A percentile compares a stretch with the other conserved stretches of the same genome.
phyloP scores from a whole-genome alignment of 2,888 invertebrate genomes.

The Limnephilus auricula region DNA sequence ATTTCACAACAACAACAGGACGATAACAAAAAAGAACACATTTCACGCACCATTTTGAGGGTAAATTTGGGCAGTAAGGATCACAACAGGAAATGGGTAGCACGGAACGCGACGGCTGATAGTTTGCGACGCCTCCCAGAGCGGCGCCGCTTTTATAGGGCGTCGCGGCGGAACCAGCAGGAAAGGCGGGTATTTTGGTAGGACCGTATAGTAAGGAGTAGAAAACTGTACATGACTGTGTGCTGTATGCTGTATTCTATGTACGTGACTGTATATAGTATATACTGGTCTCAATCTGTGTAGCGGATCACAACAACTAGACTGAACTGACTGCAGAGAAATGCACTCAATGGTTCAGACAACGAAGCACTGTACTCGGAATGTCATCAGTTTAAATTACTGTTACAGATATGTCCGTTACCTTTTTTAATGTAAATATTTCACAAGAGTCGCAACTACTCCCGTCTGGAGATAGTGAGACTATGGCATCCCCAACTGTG shows the following conservation, averaged over 20 bases:
- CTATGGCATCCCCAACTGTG: too few species aligned
- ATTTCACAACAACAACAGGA: neutral
- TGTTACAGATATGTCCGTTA: neutral
- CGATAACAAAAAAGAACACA: slow-evolving; percentile 12
- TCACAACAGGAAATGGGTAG: slow-evolving; percentile 21
- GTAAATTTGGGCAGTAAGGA: slow-evolving; percentile 21
- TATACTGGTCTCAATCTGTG: neutral
- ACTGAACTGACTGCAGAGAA: slow-evolving; percentile 16
- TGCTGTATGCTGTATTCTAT: neutral
- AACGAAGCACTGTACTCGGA: neutral
- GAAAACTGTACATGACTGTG: neutral
- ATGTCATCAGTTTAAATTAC: neutral
- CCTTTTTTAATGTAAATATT: too few species aligned
- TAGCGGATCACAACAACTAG: slow-evolving; percentile 2
- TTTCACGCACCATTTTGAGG: slow-evolving; percentile 58
- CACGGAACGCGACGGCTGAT: slow-evolving; percentile 50
- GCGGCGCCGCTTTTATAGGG: slow-evolving; percentile 41
- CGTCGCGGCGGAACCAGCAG: slow-evolving; percentile 49
- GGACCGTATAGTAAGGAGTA: slow-evolving; percentile 26
- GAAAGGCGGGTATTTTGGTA: slow-evolving; percentile 54
- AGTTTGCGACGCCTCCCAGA: slow-evolving; percentile 37
- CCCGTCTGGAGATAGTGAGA: too few species aligned
- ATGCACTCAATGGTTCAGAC: slow-evolving; percentile 6
- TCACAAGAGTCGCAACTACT: too few species aligned
- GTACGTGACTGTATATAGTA: neutral